Evolutionary conservation across 2,113 vertebrate species (phyloP).

Genomic region (Rattus rattus): DNA sequence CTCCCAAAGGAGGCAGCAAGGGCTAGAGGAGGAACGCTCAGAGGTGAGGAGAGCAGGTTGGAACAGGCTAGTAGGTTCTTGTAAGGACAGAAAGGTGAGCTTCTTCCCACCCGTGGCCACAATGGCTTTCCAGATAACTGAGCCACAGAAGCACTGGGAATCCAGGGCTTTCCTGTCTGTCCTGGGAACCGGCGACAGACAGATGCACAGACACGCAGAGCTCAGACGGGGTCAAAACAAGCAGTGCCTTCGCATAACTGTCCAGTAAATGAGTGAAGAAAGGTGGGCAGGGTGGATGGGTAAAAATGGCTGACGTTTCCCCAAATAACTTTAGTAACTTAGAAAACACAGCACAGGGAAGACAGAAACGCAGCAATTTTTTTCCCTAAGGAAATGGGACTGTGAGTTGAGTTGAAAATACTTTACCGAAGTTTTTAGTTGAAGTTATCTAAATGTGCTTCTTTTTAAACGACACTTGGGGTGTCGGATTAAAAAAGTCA

Average conservation of each 20-base stretch:
- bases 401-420: background rate
- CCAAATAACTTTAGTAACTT: background rate
- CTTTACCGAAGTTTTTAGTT: background rate
- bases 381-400: background rate
- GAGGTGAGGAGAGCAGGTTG: background rate
- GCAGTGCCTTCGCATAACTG: background rate
- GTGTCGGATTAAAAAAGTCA: background rate
- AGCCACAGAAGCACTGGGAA: background rate
- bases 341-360: background rate
- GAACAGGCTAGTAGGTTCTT: background rate
- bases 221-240: background rate
- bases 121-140: background rate
- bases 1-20: background rate
- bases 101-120: background rate
- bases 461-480: conserved; percentile 48
- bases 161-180: background rate
- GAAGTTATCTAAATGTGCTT: conserved; percentile 68
- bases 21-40: background rate
- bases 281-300: background rate
- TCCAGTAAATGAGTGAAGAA: background rate
- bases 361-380: background rate
- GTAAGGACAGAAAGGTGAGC: background rate
- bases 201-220: too few relatives aligned
- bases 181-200: background rate
- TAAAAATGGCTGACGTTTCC: background rate